Evolutionary conservation across 1,140 invertebrate species (phyloP).

Genomic region (Sycobia sp.): DNA sequence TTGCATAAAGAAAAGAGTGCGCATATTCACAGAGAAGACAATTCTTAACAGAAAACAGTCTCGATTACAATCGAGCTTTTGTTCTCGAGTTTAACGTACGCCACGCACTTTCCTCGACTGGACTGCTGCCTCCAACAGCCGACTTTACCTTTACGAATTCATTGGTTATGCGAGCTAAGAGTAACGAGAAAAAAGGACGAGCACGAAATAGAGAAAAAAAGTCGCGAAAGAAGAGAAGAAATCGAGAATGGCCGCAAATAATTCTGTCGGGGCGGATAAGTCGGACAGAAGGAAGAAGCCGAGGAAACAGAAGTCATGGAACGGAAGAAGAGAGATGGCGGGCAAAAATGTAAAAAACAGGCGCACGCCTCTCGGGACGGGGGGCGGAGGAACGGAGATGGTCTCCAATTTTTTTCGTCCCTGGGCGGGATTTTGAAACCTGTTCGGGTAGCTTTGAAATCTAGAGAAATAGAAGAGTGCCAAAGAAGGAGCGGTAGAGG

Average conservation of each 20-base stretch:
- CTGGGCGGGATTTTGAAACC: constrained; percentile 62
- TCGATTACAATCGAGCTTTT: no score
- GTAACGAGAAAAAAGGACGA: no score
- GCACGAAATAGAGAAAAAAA: background rate
- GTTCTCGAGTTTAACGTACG: no score
- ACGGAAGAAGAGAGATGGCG: background rate
- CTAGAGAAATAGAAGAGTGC: constrained; percentile 1
- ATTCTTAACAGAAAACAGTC: no score
- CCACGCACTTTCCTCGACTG: no score
- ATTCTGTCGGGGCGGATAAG: background rate
- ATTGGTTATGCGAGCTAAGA: no score
- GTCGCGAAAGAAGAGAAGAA: background rate
- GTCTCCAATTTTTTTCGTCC: constrained; percentile 52
- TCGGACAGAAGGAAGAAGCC: constrained; percentile 4
- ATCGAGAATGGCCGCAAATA: background rate
- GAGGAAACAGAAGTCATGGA: background rate
- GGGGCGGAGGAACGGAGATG: constrained; percentile 26
- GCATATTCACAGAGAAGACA: no score
- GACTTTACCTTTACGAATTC: no score
- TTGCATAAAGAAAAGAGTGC: no score
- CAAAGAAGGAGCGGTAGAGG: background rate
- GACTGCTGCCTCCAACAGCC: no score
- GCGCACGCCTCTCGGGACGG: background rate
- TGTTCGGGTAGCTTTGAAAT: constrained; percentile 43
- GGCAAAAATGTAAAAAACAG: background rate